phyloP scores from a whole-genome alignment of 1,140 invertebrate species.

The Metaphire vulgaris region DNA sequence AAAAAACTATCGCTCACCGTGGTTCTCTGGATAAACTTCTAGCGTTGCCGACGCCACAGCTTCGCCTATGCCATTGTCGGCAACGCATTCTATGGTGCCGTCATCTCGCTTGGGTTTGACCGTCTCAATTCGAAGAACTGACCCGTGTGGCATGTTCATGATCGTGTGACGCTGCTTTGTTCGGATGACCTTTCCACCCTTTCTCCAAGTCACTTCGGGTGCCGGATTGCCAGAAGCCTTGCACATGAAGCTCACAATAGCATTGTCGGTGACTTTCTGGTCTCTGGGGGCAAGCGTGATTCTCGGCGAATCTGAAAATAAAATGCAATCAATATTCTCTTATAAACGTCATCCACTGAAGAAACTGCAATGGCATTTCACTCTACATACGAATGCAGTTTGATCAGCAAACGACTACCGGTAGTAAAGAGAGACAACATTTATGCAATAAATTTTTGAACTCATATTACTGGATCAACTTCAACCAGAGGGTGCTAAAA shows the following conservation, averaged over 20 bases:
- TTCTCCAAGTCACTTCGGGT: conserved; percentile 81
- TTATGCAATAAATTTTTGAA: too few relatives aligned
- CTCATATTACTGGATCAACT: too few relatives aligned
- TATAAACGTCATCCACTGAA: too few relatives aligned
- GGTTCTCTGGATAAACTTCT: conserved; percentile 74
- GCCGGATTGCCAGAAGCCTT: conserved; percentile 78
- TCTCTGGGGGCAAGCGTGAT: conserved; percentile 41
- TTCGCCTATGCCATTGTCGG: conserved; percentile 56
- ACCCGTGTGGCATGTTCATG: conserved; percentile 61
- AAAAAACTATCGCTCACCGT: too few relatives aligned
- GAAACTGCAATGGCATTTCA: too few relatives aligned
- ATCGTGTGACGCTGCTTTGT: conserved; percentile 50
- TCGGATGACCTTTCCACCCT: conserved; percentile 74
- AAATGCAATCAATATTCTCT: too few relatives aligned
- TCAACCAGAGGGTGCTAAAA: too few relatives aligned
- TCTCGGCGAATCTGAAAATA: conserved; percentile 43
- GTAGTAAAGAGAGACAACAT: too few relatives aligned
- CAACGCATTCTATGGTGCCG: conserved; percentile 50
- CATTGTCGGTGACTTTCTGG: conserved; percentile 67
- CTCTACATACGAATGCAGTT: too few relatives aligned
- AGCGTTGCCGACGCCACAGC: conserved; percentile 82
- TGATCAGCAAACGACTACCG: too few relatives aligned
- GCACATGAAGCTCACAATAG: conserved; percentile 92
- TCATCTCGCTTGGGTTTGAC: conserved; percentile 79
- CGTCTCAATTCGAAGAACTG: conserved; percentile 84